Evolutionary conservation across 2,888 invertebrate genomes (phyloP).

Genomic region (Pharmacophagus antenor): DNA sequence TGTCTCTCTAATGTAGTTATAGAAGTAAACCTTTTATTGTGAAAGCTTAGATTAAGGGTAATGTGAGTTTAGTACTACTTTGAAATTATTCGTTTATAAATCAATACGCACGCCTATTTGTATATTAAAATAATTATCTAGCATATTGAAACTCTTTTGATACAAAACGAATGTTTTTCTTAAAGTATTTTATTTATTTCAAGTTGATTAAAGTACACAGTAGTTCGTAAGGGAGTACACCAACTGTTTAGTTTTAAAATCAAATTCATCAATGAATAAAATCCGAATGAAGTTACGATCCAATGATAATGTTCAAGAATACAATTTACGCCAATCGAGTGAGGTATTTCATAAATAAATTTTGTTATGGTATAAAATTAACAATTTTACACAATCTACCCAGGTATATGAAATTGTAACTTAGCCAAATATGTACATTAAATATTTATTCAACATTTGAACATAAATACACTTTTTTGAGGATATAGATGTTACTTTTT

Average conservation of each 20-base stretch:
- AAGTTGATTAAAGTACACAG: neutral
- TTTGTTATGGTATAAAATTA: too few relatives aligned
- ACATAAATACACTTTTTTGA: too few relatives aligned
- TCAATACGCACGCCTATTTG: too few relatives aligned
- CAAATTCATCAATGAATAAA: neutral
- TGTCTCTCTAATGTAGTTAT: too few relatives aligned
- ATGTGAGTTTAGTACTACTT: neutral
- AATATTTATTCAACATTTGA: too few relatives aligned
- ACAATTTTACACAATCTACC: too few relatives aligned
- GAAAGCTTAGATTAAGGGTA: neutral
- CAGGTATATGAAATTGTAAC: too few relatives aligned
- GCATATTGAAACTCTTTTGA: neutral
- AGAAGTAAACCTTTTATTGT: neutral
- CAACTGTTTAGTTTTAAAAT: neutral
- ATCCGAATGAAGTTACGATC: neutral
- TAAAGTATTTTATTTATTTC: neutral
- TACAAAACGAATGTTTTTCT: neutral
- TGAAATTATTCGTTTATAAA: neutral
- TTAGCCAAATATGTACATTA: too few relatives aligned
- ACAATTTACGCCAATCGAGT: neutral
- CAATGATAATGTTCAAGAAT: neutral
- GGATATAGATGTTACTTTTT: too few relatives aligned
- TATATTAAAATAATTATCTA: neutral
- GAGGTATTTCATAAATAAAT: neutral
- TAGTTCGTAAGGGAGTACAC: too few relatives aligned